phyloP scores from a whole-genome alignment of 1,140 invertebrate species.

The Pseudomyrmex flavicornis region DNA sequence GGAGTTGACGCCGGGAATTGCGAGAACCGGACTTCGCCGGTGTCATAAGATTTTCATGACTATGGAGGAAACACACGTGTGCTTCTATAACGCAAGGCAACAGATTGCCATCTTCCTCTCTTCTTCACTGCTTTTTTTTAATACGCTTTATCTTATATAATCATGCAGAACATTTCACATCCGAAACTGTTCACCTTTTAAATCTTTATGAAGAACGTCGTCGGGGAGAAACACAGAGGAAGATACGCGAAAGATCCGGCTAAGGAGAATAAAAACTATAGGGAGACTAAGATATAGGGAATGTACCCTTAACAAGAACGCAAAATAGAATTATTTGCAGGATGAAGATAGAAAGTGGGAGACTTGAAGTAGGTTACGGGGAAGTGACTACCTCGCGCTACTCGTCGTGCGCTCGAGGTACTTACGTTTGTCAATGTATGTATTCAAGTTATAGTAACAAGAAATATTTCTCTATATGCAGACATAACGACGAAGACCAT shows the following conservation, averaged over 20 bases:
- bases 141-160: constrained; percentile 29
- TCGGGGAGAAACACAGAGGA: constrained; percentile 14
- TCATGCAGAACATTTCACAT: constrained; percentile 60
- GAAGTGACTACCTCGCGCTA: constrained; percentile 25
- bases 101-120: constrained; percentile 46
- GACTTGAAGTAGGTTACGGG: constrained; percentile 44
- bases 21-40: constrained; percentile 61
- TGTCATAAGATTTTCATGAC: constrained; percentile 78
- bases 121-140: neutral
- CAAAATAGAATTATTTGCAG: constrained; percentile 30
- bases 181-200: constrained; percentile 75
- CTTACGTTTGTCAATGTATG: constrained; percentile 35
- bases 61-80: constrained; percentile 61
- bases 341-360: constrained; percentile 34
- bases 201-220: constrained; percentile 65
- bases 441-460: constrained; percentile 46
- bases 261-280: constrained; percentile 12
- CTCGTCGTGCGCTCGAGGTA: constrained; percentile 40
- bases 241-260: constrained; percentile 32
- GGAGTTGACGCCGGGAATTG: constrained; percentile 73
- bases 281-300: constrained; percentile 5
- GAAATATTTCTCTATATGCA: constrained; percentile 48
- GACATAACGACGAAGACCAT: constrained; percentile 43
- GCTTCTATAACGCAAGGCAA: constrained; percentile 64
- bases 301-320: constrained; percentile 43